These are phyloP conservation scores for Trichogramma pretiosum DNA, from an alignment of 1,140 invertebrate genomes.

Conservation along the genomic window DNA sequence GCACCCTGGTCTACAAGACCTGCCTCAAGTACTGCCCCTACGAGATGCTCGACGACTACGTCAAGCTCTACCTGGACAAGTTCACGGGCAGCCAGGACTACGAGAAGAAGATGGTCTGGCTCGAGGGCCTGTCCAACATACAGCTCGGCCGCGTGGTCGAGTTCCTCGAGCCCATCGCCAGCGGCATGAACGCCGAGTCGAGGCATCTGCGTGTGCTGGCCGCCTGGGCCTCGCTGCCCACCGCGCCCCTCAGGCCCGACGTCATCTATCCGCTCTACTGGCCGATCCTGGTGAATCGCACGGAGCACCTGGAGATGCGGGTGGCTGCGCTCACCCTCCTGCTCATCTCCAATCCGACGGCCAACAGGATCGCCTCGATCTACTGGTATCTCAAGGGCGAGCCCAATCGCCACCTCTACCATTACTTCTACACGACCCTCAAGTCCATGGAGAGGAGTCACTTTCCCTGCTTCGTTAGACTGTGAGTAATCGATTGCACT, in stretches of 20 bases:
- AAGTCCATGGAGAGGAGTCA: slow-evolving; percentile 58
- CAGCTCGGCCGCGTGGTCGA: slow-evolving; percentile 52
- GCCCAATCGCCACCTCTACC: slow-evolving; percentile 54
- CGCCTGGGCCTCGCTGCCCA: slow-evolving; percentile 51
- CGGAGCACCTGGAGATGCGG: slow-evolving; percentile 57
- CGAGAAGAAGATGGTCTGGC: slow-evolving; percentile 58
- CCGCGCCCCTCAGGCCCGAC: slow-evolving; percentile 46
- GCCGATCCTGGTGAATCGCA: slow-evolving; percentile 59
- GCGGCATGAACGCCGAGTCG: slow-evolving; percentile 42
- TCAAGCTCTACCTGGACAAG: slow-evolving; percentile 58
- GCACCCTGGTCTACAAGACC: slow-evolving; percentile 59
- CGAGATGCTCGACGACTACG: slow-evolving; percentile 61
- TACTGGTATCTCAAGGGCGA: slow-evolving; percentile 60
- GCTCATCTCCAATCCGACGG: slow-evolving; percentile 50
- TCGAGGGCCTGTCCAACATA: slow-evolving; percentile 58
- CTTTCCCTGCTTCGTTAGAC: slow-evolving; percentile 52
- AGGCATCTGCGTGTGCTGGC: slow-evolving; percentile 51
- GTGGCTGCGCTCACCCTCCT: slow-evolving; percentile 57
- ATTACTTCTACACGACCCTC: slow-evolving; percentile 64
- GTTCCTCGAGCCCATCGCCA: slow-evolving; percentile 52
- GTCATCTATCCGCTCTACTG: slow-evolving; percentile 55
- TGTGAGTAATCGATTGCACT: no score
- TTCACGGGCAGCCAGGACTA: slow-evolving; percentile 55
- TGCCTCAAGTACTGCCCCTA: slow-evolving; percentile 48
- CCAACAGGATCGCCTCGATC: slow-evolving; percentile 56